Conservation (phyloP, 2,888 invertebrate genomes). For the Microchrysa polita region DNA sequence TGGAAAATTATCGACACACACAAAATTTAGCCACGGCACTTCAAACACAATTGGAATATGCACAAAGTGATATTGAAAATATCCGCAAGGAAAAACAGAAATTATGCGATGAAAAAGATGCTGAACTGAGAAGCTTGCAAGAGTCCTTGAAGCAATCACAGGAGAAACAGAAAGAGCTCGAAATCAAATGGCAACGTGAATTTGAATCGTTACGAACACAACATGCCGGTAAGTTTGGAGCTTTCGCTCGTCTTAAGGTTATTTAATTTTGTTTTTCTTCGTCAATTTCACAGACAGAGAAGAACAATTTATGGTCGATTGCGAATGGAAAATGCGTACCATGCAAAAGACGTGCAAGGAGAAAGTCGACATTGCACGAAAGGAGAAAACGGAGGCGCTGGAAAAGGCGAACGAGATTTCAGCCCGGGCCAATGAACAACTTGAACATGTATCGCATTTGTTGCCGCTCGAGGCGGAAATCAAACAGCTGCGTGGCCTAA, state of each 20-base stretch:
- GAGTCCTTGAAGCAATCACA: slow-evolving; percentile 69
- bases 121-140: slow-evolving; percentile 67
- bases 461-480: slow-evolving; percentile 69
- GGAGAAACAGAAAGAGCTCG: slow-evolving; percentile 68
- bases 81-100: slow-evolving; percentile 62
- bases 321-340: slow-evolving; percentile 85
- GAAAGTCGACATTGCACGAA: slow-evolving; percentile 71
- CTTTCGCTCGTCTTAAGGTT: too few species aligned
- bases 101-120: slow-evolving; percentile 66
- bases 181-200: slow-evolving; percentile 71
- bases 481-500: slow-evolving; percentile 67
- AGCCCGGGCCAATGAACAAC: slow-evolving; percentile 57
- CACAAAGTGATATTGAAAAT: slow-evolving; percentile 59
- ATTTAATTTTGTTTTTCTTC: too few species aligned
- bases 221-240: slow-evolving; percentile 65
- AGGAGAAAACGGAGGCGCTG: slow-evolving; percentile 67
- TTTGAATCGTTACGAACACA: slow-evolving; percentile 72
- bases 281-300: slow-evolving; percentile 69
- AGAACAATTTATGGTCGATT: slow-evolving; percentile 78
- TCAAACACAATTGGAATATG: slow-evolving; percentile 60
- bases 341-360: slow-evolving; percentile 76
- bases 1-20: slow-evolving; percentile 66
- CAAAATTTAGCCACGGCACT: slow-evolving; percentile 62
- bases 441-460: slow-evolving; percentile 64
- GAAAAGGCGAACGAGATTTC: slow-evolving; percentile 60